phyloP scores from a whole-genome alignment of 2,888 invertebrate species.

The Stramonita haemastoma region DNA sequence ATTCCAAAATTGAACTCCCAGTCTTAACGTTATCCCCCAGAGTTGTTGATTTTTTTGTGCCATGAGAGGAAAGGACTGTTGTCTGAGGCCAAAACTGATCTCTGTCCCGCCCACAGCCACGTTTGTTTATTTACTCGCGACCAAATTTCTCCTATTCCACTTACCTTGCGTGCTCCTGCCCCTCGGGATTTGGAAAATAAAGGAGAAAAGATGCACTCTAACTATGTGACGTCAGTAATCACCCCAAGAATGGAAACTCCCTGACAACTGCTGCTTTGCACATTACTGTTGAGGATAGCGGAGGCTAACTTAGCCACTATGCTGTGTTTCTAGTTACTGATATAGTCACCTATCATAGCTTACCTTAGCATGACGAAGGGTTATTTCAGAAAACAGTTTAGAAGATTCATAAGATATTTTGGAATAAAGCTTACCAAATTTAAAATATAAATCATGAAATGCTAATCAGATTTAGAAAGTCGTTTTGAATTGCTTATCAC shows the following conservation, averaged over 20 bases:
- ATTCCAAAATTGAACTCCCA: not conserved
- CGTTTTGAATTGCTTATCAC: no score
- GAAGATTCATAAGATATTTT: no score
- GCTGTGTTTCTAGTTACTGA: no score
- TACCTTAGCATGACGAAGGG: no score
- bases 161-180: not conserved
- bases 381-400: no score
- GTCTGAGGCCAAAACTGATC: not conserved
- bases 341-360: no score
- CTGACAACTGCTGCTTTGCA: slow-evolving; percentile 15
- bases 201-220: not conserved
- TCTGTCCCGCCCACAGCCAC: not conserved
- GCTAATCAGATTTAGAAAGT: no score
- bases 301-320: no score
- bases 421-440: no score
- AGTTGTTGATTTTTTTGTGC: not conserved
- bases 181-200: not conserved
- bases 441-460: no score
- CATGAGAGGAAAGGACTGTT: slow-evolving; percentile 25
- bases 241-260: slow-evolving; percentile 37
- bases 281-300: not conserved
- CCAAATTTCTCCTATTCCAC: not conserved
- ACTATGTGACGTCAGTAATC: not conserved
- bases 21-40: not conserved
- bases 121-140: not conserved